Base-by-base conservation (phyloP, 2,888 invertebrate species). In the Perizoma affinitatum region DNA sequence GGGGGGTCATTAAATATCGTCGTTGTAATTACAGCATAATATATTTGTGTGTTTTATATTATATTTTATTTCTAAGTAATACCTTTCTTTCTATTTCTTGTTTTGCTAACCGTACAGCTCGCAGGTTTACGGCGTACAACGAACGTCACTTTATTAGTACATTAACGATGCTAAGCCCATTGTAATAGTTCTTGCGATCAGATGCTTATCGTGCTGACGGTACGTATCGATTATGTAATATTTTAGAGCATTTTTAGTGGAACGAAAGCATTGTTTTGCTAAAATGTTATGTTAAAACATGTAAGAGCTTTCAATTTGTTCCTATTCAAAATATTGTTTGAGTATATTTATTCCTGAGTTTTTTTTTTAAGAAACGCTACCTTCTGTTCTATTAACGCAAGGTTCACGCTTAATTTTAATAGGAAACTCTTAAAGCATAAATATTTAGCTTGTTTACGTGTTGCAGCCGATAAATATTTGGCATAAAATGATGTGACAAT, bases 141-240 rank as follows among this genome's bases (percentile, higher is more conserved):
- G 66, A 66, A 71, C 71, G 72, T 75, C 72, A 76, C 66, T 78
- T 82, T 82, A 83, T 77, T 76, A 76, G 75, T 73, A 76, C 75
- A 74, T 74, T 76, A 72, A 71, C 71, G 67, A 73, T 73, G 73
- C 71, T 74, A 72, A 74, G 69, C 65, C 72, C 76, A 79, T 79
- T 80, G 78, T 79, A 78, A 77, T 78, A 76, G 77, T 78, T 79
- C 75, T 72, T 69, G 40, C 45, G 60, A 61, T 63, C 56, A 63
- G 45, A 63, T 41, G 52, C 58, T 64, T 70, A 62, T 71, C 64
- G 54, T 65, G 71, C 65, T 66, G 73, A 70, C 72, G 58, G 70
- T 73, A 71, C 67, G 53, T 61, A 49, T 52, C 47, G 42, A 53
- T 54, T 47, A 55, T 47, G 50, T 53, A 50, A 48, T 47, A 41